Evolutionary conservation across 2,888 invertebrate species (phyloP).

Genomic region (Hydraecia micacea): DNA sequence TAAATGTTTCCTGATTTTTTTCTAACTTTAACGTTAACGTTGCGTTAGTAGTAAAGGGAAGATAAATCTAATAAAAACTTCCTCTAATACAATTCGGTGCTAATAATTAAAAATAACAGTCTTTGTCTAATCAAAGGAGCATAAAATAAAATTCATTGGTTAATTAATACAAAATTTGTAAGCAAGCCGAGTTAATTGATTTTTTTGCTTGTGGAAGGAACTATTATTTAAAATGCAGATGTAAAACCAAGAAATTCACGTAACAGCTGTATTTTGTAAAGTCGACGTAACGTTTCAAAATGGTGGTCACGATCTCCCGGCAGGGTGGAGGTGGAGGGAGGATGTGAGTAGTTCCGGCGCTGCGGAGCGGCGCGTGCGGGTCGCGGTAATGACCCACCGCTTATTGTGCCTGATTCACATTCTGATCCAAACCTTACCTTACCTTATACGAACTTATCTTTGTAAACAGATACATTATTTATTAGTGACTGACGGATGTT

Average conservation of each 20-base stretch:
- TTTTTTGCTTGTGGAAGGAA: conserved; percentile 34
- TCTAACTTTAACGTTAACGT: conserved; percentile 45
- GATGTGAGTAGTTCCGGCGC: conserved; percentile 64
- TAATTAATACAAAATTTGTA: conserved; percentile 32
- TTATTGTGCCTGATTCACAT: conserved; percentile 59
- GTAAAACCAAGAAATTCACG: conserved; percentile 11
- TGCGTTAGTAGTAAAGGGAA: conserved; percentile 59
- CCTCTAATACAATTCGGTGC: conserved; percentile 57
- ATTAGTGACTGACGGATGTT: conserved; percentile 41
- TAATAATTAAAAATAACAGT: conserved; percentile 56
- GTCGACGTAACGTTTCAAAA: conserved; percentile 56
- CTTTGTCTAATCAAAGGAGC: conserved; percentile 51
- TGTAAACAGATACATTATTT: conserved; percentile 45
- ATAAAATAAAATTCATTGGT: conserved; percentile 41
- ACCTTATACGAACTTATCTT: conserved; percentile 43
- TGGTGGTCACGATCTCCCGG: conserved; percentile 61
- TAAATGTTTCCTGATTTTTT: conserved; percentile 74
- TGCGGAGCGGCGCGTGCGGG: conserved; percentile 73
- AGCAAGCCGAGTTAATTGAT: conserved; percentile 22
- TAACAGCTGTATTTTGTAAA: conserved; percentile 49
- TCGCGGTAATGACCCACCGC: conserved; percentile 80
- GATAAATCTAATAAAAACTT: conserved; percentile 61
- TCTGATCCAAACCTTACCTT: conserved; percentile 42
- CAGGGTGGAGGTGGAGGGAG: conserved; percentile 56
- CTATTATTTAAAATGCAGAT: conserved; percentile 21